Conservation (phyloP, 1,140 invertebrate genomes). For the Cyphomyrmex costatus region DNA sequence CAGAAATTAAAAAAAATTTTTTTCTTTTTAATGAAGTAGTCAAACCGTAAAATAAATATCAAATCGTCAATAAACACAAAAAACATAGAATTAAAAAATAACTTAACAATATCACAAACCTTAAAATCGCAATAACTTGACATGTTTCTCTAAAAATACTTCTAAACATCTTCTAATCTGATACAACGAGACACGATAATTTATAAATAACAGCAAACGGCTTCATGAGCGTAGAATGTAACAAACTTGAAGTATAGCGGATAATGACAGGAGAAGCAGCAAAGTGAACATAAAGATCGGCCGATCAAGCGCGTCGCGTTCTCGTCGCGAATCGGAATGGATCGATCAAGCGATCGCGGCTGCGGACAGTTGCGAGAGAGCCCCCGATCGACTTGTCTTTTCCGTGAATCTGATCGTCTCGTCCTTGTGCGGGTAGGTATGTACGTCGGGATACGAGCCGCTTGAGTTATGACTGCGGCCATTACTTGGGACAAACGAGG, state of each 20-base stretch:
- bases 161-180: not conserved
- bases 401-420: constrained; percentile 74
- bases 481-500: constrained; percentile 83
- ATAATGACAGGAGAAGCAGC: not conserved
- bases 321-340: constrained; percentile 11
- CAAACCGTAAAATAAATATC: no score
- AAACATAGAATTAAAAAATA: no score
- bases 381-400: constrained; percentile 69
- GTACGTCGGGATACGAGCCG: constrained; percentile 38
- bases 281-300: constrained; percentile 12
- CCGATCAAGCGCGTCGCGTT: constrained; percentile 34
- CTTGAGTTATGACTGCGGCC: constrained; percentile 81
- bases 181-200: not conserved
- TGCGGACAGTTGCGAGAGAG: constrained; percentile 49
- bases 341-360: constrained; percentile 44
- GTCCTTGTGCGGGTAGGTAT: constrained; percentile 51
- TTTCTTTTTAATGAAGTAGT: no score
- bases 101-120: no score
- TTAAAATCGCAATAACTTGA: no score
- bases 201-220: not conserved
- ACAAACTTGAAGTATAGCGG: not conserved
- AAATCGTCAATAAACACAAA: no score
- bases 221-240: not conserved
- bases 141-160: no score
- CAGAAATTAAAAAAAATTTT: no score